Base-by-base conservation (phyloP, 2,113 vertebrate species). In the Pseudopodoces humilis region DNA sequence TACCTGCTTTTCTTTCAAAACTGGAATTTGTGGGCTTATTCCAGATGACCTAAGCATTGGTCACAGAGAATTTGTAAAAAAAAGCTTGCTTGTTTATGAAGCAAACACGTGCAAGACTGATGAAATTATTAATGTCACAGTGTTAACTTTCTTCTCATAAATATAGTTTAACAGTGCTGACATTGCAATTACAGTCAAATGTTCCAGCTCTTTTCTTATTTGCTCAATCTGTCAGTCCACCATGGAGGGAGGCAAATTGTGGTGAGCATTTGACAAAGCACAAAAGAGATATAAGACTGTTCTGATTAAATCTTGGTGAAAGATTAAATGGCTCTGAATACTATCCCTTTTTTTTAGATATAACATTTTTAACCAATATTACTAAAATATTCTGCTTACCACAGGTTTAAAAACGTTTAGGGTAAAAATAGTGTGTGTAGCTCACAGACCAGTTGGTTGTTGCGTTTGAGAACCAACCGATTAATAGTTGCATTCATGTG, bases 111-210 rank as follows among this genome's bases (percentile, higher is more conserved):
- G 94, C 95, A 97, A 97, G 64, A 97, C 82, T 97, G 95, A 97
- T 97, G 96, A 98, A 98, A 98, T 98, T 97, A 97, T 96, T 97
- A 97, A 97, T 97, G 97, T 98, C 97, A 98, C 56, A 92, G 92
- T 96, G 97, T 97, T 98, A 98, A 98, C 94, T 97, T 97, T 96
- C 94, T 97, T 98, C 97, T 96, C 95, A 97, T 98, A 98, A 98
- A 98, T 98, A 98, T 37, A 97, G 96, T 97, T 95, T 97, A 98
- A 91, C 96, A 96, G 88, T 93, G 97, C 97, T 98, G 98, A 98
- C 98, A 98, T 71, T 24, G 96, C 97, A 97, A 97, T 97, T 97
- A 96, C 83, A 89, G 89, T 96, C 96, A 91, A 97, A 95, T 88
- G 96, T 97, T 97, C 95, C 15, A 5, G 95, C 91, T 97, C 95